Percentiles rank a stretch among this genome's conserved stretches.
These are phyloP conservation scores for Volucella inanis DNA, from an alignment of 2,888 invertebrate species.

Conservation along the genomic window DNA sequence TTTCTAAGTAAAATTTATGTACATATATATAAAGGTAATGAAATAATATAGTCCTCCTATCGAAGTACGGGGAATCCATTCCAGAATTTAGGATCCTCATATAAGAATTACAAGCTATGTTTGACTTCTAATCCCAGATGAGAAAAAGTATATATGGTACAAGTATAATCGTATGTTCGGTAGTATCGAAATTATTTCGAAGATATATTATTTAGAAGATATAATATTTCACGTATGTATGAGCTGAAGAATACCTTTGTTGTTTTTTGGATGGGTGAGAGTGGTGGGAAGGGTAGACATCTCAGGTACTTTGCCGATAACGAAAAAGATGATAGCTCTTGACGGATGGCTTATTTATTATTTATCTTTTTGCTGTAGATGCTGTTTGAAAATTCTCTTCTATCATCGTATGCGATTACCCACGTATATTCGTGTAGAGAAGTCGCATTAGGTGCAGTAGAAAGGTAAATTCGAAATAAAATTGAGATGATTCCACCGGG, in stretches of 20 bases:
- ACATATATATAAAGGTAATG: conserved; percentile 13
- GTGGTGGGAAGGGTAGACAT: background rate
- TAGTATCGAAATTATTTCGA: conserved; percentile 17
- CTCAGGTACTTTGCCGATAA: conserved; percentile 11
- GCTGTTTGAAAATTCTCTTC: conserved; percentile 70
- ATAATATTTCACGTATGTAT: background rate
- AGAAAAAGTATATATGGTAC: conserved; percentile 27
- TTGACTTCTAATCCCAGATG: conserved; percentile 57
- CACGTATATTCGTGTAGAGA: background rate
- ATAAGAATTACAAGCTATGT: conserved; percentile 46
- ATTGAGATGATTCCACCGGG: conserved; percentile 56
- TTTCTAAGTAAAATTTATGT: conserved; percentile 36
- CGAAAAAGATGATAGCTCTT: conserved; percentile 51
- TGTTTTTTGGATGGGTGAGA: background rate
- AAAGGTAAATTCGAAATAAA: conserved; percentile 52
- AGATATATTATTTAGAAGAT: background rate
- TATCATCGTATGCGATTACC: conserved; percentile 41
- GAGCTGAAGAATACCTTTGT: conserved; percentile 55
- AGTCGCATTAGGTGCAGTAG: conserved; percentile 57
- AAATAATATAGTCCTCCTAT: conserved; percentile 59
- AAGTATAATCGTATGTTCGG: too few relatives aligned
- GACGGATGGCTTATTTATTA: conserved; percentile 61
- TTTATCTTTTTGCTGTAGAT: conserved; percentile 55
- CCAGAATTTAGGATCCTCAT: conserved; percentile 21
- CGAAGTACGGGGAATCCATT: conserved; percentile 39